Base-by-base conservation (phyloP, 2,113 vertebrate genomes). In the Sphyrna mokarran region DNA sequence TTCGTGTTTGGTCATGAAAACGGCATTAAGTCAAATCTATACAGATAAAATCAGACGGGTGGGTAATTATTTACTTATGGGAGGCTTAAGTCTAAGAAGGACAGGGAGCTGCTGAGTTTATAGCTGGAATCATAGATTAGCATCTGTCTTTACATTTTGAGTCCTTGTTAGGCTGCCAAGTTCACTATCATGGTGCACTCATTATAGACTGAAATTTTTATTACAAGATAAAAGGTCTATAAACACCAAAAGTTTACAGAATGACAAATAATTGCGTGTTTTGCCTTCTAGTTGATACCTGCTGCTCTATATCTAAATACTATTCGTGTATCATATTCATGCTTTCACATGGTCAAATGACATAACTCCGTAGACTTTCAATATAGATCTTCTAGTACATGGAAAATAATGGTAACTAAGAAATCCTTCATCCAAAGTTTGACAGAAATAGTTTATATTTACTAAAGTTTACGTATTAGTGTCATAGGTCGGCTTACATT, bases 1-100 rank as follows among this genome's bases (percentile, higher is more conserved):
- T 66, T 66, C 63, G 61, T 93, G 89, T 63, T 66, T 93, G 89
- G 89, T 68, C 89, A 93, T 93, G 89, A 93, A 93, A 93, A 93
- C 61, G 2, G 89, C 89, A 93, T 93, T 93, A 93, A 66, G 66
- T 93, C 63, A 93, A 93, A 93, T 93, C 61, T 66, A 93, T 93
- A 66, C n/a, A 66, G 58, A n/a, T 91, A 63, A 54, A 91, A 66
- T 91, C 29, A 91, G 18, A 91, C 37, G 89, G 89, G 63, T 93
- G 16, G n/a, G 61, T 93, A 66, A 91, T 93, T 93, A 93, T 93
- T 93, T 93, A 66, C 61, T 93, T 93, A 93, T n/a, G n/a, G 61
- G n/a, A 93, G 37, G 33, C 89, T 66, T 66, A 68, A 66, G 89
- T 20, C n/a, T 93, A 37, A 66, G 58, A 18, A 93, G 89, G 89